phyloP scores from a whole-genome alignment of 1,140 invertebrate genomes.

The Bombus waltoni region DNA sequence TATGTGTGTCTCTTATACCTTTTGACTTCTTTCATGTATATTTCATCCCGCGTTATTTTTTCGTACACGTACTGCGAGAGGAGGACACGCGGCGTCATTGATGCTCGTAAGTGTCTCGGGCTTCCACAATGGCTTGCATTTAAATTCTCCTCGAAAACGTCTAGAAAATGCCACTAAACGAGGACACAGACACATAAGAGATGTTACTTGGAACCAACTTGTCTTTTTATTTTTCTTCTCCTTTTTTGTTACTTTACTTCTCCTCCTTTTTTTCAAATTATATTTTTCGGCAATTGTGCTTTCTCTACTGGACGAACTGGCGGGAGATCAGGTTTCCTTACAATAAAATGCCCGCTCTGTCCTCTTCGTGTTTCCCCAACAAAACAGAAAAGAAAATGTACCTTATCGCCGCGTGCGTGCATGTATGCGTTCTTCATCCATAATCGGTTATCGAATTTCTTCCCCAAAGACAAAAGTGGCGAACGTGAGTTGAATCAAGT shows the following conservation, averaged over 20 bases:
- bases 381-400: background rate
- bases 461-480: no score
- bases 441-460: background rate
- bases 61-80: constrained; percentile 38
- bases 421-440: background rate
- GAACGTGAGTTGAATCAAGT: background rate
- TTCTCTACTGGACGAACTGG: no score
- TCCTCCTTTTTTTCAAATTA: background rate
- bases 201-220: background rate
- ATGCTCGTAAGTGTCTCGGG: constrained; percentile 52
- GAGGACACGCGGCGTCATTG: constrained; percentile 53
- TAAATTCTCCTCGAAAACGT: constrained; percentile 46
- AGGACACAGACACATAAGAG: constrained; percentile 4
- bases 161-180: constrained; percentile 23
- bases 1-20: constrained; percentile 16
- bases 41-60: constrained; percentile 48
- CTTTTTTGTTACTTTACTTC: background rate
- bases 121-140: constrained; percentile 47
- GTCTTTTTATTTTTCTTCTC: background rate
- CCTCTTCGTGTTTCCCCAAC: background rate
- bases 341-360: background rate
- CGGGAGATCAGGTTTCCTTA: background rate
- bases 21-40: constrained; percentile 37
- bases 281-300: no score
- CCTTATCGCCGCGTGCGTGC: background rate